Base-by-base conservation (phyloP, 2,888 invertebrate species). In the Chamaedrilus cognettii region DNA sequence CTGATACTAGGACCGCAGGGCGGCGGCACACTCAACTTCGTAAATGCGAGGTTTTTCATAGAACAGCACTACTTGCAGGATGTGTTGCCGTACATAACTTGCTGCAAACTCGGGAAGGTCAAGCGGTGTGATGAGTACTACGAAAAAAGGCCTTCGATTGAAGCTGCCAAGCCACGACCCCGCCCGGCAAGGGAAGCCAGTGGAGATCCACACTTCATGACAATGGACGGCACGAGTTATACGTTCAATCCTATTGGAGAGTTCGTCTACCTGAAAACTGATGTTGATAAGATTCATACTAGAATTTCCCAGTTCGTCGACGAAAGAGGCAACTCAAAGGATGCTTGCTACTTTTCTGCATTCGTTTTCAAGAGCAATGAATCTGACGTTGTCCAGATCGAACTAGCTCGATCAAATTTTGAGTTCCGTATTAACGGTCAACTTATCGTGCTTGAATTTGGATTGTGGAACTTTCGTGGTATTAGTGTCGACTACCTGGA, bases 181-280 rank as follows among this genome's bases (percentile, higher is more conserved):
- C 60, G 60, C 2, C 33, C 50, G 4, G 5, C 5, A 7, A 28
- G 11, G 3, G 15, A 15, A 19, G 60, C 35, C 2, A 23, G 31
- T 7, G 65, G 65, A 33, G 65, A 65, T 60, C 65, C 65, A 4
- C 65, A 65, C 32, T 65, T 65, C 59, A n/a, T 28, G 15, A 65
- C 65, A 11, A 7, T 60, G 4, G 65, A 65, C 30, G 60, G 60
- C 5, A 51, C 51, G 15, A 7, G 23, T 11, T 65, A 65, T 28
- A 28, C 28, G 3, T 65, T 65, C 56, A 65, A 65, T 31, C 60
- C 60, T 3, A 55, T 65, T 7, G 65, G 65, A 51, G 65, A 65
- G 60, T 65, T 65, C 52, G 23, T 55, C 34, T 65, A 60, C 32
- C 33, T 60, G 3, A 26, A 60, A 65, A 34, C 34, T 33, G 28